Percentiles rank a stretch among this genome's conserved stretches.
Conservation (phyloP, 2,113 vertebrate species). For the Marmota flaviventris region DNA sequence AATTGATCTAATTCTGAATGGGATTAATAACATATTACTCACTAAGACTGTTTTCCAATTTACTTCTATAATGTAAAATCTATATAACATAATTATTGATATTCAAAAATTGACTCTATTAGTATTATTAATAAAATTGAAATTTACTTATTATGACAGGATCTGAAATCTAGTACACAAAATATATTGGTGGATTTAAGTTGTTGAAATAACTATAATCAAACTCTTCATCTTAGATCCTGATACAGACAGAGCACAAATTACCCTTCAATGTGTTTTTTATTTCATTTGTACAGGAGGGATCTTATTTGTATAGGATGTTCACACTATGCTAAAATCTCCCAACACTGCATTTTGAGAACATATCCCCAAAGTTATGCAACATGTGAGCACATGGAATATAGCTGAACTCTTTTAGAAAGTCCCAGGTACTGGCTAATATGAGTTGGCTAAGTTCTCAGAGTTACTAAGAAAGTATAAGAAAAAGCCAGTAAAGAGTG, state of each 20-base stretch:
- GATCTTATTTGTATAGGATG: neutral
- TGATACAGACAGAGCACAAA: neutral
- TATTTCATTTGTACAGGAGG: neutral
- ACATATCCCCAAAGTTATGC: no score
- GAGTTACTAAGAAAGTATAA: neutral
- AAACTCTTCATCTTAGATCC: neutral
- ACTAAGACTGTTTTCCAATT: neutral
- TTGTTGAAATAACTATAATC: neutral
- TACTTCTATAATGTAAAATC: neutral
- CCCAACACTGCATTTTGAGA: no score
- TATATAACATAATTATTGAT: neutral
- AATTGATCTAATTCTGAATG: constrained; percentile 18
- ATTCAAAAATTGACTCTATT: neutral
- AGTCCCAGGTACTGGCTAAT: no score
- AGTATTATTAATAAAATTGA: constrained; percentile 25
- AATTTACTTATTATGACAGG: neutral
- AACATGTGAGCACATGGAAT: no score
- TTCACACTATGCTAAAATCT: no score
- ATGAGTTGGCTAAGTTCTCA: no score
- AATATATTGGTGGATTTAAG: neutral
- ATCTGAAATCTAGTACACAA: neutral
- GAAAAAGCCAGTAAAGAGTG: neutral
- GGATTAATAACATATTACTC: neutral
- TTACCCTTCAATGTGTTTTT: neutral
- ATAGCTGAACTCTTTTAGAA: no score